Conservation (phyloP, 1,140 invertebrate species). For the Zaprionus gabonicus region DNA sequence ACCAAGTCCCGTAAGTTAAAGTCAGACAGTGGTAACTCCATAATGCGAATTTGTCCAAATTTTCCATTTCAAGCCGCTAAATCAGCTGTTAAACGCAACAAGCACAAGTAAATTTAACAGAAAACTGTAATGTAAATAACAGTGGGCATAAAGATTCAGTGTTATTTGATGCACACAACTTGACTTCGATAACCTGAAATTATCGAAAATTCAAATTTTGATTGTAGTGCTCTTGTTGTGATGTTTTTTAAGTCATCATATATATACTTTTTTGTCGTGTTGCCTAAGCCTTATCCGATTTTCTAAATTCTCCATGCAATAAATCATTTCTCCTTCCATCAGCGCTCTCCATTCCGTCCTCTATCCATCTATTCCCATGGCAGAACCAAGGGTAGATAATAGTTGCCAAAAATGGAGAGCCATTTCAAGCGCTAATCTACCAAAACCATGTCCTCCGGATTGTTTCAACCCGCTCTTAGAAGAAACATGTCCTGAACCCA, state of each 20-base stretch:
- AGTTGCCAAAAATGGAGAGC: slow-evolving; percentile 45
- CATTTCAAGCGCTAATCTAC: neutral
- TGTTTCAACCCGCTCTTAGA: slow-evolving; percentile 36
- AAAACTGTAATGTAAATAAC: neutral
- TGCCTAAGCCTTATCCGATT: neutral
- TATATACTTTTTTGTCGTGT: neutral
- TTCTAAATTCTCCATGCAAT: slow-evolving; percentile 16
- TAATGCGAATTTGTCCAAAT: slow-evolving; percentile 9
- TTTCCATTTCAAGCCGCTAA: slow-evolving; percentile 2
- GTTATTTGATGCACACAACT: neutral
- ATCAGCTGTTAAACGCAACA: slow-evolving; percentile 12
- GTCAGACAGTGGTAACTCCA: slow-evolving; percentile 36
- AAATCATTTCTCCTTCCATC: neutral
- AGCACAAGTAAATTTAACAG: neutral
- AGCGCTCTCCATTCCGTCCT: neutral
- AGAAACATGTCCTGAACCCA: slow-evolving; percentile 23
- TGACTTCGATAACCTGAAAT: neutral
- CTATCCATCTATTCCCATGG: slow-evolving; percentile 30
- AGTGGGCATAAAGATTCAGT: neutral
- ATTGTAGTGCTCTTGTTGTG: neutral
- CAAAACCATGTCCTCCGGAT: slow-evolving; percentile 11
- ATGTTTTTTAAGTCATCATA: neutral
- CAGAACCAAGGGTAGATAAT: slow-evolving; percentile 15
- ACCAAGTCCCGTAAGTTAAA: slow-evolving; percentile 34
- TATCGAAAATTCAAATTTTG: neutral